Evolutionary conservation across 2,888 invertebrate genomes (phyloP), one percentile per base, ranked within the genome.

Genomic region (Drosophila borealis): DNA sequence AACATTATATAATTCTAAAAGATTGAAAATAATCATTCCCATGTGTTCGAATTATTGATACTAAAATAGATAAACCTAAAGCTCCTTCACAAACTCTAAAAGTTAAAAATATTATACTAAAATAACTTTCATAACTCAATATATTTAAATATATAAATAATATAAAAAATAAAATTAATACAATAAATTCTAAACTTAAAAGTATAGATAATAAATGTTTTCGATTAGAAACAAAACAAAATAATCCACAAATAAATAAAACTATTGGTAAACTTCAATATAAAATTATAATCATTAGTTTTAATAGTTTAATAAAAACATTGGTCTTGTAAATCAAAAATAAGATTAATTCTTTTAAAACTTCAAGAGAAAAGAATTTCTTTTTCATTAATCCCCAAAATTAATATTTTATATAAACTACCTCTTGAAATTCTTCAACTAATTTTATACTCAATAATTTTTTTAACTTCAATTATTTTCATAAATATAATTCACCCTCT

Each of bases 311-410:
- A 94, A 93, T 81, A 81, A 94, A 94, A 95, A 94, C 93, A 93
- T 93, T 94, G 94, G 93, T 95, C 93, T 95, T 95, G 94, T 95
- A 95, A 95, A 94, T 86, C 94, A 94, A 94, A 93, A 93, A 92
- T 94, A 94, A 93, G 92, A 91, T 78, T 78, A 59, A 69, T 61
- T 88, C 91, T 94, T 94, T 94, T 93, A 93, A 94, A 94, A 93
- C 93, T 93, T 94, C 94, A 94, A 93, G 93, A 93, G 93, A 93
- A 93, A 93, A 92, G 92, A 69, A 82, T 62, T 9, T 91, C 92
- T 93, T 93, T 93, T 93, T 94, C 93, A 90, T 94, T 94, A 95
- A 95, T 94, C 93, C 94, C 94, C 94, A 95, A 95, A 95, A 94
- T 94, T 95, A 94, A 94, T 93, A 94, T 95, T 95, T 95, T 92